Conservation (phyloP, 2,888 invertebrate genomes). For the Schizotus pectinicornis region DNA sequence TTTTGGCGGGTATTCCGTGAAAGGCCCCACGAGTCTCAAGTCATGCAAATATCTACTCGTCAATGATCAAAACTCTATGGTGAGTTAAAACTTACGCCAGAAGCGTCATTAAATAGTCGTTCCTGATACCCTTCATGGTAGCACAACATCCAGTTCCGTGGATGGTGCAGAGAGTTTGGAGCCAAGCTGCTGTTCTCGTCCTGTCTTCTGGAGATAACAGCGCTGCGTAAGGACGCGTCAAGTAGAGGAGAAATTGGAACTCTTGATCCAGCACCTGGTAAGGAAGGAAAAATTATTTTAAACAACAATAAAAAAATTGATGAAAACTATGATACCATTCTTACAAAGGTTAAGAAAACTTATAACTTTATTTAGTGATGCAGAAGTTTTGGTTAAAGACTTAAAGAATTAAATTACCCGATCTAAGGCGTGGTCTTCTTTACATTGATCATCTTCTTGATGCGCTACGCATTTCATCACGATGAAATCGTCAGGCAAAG, state of each 20-base stretch:
- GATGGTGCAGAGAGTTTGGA: slow-evolving; percentile 61
- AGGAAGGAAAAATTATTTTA: no score
- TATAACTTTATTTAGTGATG: no score
- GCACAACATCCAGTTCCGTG: slow-evolving; percentile 55
- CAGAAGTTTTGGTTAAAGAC: no score
- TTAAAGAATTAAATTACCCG: slow-evolving; percentile 34
- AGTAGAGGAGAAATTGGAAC: slow-evolving; percentile 59
- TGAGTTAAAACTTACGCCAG: slow-evolving; percentile 51
- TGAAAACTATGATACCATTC: no score
- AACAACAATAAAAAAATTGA: no score
- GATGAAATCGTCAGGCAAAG: slow-evolving; percentile 54
- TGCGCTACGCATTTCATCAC: slow-evolving; percentile 52
- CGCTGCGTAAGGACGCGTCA: slow-evolving; percentile 59
- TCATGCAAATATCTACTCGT: slow-evolving; percentile 56
- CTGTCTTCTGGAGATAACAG: slow-evolving; percentile 57
- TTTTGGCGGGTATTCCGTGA: slow-evolving; percentile 59
- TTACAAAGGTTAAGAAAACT: no score
- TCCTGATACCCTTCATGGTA: slow-evolving; percentile 62
- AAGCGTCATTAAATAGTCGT: slow-evolving; percentile 63
- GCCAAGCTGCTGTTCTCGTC: slow-evolving; percentile 60
- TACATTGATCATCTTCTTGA: slow-evolving; percentile 42
- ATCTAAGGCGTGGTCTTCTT: slow-evolving; percentile 51
- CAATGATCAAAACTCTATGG: slow-evolving; percentile 4
- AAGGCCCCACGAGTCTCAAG: slow-evolving; percentile 60
- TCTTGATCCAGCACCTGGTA: slow-evolving; percentile 57